Conservation (phyloP, 1,140 invertebrate genomes). For the Melanaphis sacchari region DNA sequence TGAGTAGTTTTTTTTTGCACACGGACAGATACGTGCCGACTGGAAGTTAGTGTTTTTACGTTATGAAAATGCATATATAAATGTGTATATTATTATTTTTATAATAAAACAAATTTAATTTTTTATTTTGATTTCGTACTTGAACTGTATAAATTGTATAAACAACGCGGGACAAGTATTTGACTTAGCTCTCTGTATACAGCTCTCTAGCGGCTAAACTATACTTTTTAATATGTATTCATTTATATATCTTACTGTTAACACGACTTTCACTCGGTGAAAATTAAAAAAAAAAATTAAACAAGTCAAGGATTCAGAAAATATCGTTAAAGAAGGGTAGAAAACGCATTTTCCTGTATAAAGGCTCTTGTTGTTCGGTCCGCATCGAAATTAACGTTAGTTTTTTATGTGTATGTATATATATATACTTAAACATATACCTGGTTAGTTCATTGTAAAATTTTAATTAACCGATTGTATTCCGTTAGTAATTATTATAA, state of each 20-base stretch:
- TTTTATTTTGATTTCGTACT: neutral
- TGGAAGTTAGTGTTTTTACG: too few relatives aligned
- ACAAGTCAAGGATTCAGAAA: conserved; percentile 11
- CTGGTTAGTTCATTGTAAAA: neutral
- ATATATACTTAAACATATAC: neutral
- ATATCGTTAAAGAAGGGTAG: neutral
- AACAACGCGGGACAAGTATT: neutral
- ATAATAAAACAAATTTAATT: neutral
- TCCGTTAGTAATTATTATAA: conserved; percentile 20
- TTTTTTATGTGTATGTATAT: neutral
- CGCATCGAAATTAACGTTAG: neutral
- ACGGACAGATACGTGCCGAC: too few relatives aligned
- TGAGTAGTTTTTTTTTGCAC: too few relatives aligned
- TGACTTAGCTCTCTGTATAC: neutral
- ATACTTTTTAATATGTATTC: neutral
- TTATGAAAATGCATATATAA: neutral
- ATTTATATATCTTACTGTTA: neutral
- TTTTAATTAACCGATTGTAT: conserved; percentile 44
- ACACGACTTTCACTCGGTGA: neutral
- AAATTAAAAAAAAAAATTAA: neutral
- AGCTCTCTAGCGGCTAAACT: neutral
- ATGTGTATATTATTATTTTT: neutral
- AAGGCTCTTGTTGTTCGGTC: conserved; percentile 2
- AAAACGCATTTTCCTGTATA: neutral
- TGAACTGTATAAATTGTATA: neutral